Conservation (phyloP, 1,140 invertebrate genomes). For the Temnothorax longispinosus region DNA sequence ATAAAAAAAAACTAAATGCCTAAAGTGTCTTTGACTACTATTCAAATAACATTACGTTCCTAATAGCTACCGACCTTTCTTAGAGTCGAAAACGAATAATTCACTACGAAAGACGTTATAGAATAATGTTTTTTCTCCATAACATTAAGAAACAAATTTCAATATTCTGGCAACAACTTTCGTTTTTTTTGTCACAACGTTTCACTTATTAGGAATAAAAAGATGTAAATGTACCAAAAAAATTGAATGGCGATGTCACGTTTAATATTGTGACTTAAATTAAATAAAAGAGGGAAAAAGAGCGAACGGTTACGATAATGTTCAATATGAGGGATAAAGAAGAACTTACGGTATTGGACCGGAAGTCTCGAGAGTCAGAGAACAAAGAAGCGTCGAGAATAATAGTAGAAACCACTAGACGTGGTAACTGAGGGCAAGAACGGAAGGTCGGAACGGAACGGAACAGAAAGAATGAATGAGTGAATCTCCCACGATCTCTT, state of each 20-base stretch:
- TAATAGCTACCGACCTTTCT: neutral
- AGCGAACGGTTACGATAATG: slow-evolving; percentile 32
- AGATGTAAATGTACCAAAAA: neutral
- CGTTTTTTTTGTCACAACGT: neutral
- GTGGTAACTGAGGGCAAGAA: neutral
- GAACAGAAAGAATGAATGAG: slow-evolving; percentile 50
- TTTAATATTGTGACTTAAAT: neutral
- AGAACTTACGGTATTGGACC: slow-evolving; percentile 6
- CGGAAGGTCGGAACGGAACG: neutral
- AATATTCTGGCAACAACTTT: neutral
- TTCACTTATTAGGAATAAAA: neutral
- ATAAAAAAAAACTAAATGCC: neutral
- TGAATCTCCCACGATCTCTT: slow-evolving; percentile 38
- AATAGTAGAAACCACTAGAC: slow-evolving; percentile 56
- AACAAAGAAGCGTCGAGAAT: slow-evolving; percentile 54
- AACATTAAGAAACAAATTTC: neutral
- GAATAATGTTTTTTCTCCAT: neutral
- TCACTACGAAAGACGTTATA: neutral
- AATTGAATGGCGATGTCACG: neutral
- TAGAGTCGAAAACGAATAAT: neutral
- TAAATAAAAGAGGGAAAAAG: neutral
- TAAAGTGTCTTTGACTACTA: neutral
- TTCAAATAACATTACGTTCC: slow-evolving; percentile 10
- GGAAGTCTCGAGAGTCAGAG: slow-evolving; percentile 17
- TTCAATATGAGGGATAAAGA: slow-evolving; percentile 6